Evolutionary conservation across 2,113 vertebrate genomes (phyloP).

Genomic region (Pyrgilauda ruficollis): DNA sequence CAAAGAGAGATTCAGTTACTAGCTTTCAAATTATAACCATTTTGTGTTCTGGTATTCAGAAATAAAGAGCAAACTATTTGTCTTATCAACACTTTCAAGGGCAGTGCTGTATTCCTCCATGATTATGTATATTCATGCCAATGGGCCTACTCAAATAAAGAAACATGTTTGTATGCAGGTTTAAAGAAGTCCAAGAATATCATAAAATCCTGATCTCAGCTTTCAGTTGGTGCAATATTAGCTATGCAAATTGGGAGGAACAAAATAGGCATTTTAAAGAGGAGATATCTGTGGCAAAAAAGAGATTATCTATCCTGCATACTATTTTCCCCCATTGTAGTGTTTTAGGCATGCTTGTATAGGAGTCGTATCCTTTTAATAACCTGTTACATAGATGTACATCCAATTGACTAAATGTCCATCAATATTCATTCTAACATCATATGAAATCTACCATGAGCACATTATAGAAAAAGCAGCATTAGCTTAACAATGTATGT

Average conservation of each 20-base stretch:
- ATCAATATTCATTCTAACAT: neutral
- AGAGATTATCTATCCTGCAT: neutral
- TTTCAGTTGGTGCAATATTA: neutral
- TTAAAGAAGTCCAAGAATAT: neutral
- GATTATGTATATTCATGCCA: neutral
- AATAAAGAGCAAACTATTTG: neutral
- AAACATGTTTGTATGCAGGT: neutral
- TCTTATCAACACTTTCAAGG: neutral
- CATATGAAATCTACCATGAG: neutral
- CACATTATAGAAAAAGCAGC: neutral
- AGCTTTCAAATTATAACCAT: neutral
- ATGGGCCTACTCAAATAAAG: neutral
- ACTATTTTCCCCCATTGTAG: accelerated
- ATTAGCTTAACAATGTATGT: neutral
- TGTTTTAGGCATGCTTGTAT: neutral
- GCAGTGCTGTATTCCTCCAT: neutral
- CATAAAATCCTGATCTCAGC: neutral
- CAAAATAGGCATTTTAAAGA: neutral
- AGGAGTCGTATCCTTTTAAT: neutral
- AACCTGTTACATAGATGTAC: neutral
- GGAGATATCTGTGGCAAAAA: neutral
- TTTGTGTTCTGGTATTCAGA: neutral
- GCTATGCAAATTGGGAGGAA: neutral
- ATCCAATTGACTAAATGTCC: neutral
- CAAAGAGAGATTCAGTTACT: neutral